A percentile compares a stretch with the other conserved stretches of the same genome.
Evolutionary conservation across 2,113 vertebrate genomes (phyloP).

Genomic region (Taxidea taxus): DNA sequence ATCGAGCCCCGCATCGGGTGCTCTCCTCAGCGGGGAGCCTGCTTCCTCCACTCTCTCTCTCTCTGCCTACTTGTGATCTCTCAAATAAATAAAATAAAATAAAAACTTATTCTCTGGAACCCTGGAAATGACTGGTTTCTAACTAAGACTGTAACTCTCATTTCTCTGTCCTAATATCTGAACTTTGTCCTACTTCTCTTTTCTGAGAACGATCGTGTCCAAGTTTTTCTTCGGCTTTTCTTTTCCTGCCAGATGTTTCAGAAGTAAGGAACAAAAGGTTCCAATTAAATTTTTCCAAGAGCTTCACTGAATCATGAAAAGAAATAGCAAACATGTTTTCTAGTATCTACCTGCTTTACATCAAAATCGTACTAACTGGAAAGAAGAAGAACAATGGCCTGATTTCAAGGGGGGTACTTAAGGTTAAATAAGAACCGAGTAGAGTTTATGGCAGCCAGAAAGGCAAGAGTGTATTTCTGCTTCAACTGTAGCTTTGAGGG

Average conservation of each 20-base stretch:
- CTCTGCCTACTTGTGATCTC: too few species aligned
- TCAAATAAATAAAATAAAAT: too few species aligned
- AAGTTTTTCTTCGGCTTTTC: not conserved
- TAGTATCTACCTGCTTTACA: not conserved
- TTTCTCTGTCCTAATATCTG: slow-evolving; percentile 3
- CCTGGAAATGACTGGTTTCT: not conserved
- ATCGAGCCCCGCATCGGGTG: too few species aligned
- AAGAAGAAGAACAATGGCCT: not conserved
- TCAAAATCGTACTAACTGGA: not conserved
- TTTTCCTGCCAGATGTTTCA: slow-evolving; percentile 21
- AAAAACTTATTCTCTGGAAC: not conserved
- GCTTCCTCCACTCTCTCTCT: too few species aligned
- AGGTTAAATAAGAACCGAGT: not conserved
- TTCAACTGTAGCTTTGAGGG: not conserved
- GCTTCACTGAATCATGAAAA: not conserved
- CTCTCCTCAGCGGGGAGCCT: too few species aligned
- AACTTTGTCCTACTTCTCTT: slow-evolving; percentile 30
- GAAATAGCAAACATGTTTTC: not conserved
- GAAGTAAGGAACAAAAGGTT: not conserved
- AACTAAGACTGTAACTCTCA: not conserved
- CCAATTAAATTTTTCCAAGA: not conserved
- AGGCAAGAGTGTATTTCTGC: not conserved
- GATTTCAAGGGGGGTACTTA: not conserved
- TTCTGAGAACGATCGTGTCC: slow-evolving; percentile 17
- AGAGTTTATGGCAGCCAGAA: too few species aligned